phyloP scores from a whole-genome alignment of 2,113 vertebrate genomes.

The Mus spicilegus region DNA sequence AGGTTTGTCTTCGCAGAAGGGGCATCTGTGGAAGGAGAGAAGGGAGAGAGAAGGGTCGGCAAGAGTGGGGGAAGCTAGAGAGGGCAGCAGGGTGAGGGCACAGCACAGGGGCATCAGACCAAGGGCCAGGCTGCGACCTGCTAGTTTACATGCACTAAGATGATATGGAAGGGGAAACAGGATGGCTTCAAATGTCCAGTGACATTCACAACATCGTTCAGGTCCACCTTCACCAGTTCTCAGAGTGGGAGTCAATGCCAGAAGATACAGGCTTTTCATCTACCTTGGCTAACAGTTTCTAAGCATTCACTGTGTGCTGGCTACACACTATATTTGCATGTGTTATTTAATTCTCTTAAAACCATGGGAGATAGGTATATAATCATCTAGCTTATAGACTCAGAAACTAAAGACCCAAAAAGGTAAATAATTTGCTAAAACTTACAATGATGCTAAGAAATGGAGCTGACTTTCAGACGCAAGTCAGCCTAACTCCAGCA shows the following conservation, averaged over 20 bases:
- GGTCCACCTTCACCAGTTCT: background rate
- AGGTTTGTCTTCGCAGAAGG: background rate
- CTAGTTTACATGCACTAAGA: no score
- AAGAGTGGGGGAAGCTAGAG: background rate
- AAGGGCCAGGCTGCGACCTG: background rate
- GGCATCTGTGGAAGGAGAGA: background rate
- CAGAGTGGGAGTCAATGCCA: background rate
- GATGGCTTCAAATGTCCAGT: background rate
- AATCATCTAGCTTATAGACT: conserved; percentile 3
- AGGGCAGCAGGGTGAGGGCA: background rate
- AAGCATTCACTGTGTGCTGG: background rate
- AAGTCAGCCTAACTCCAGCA: background rate
- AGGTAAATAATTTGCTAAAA: background rate
- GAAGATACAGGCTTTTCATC: background rate
- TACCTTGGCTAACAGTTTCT: background rate
- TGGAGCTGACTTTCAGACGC: background rate
- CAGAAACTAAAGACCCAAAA: conserved; percentile 19
- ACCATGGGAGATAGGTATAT: background rate
- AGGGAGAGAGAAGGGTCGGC: background rate
- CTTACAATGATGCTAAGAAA: background rate
- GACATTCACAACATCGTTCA: background rate
- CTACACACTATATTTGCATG: background rate
- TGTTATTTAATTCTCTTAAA: conserved; percentile 38
- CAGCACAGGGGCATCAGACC: background rate
- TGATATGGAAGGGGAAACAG: background rate